A percentile compares a stretch with the other conserved stretches of the same genome.
phyloP scores from a whole-genome alignment of 2,113 vertebrate species.

The Alectura lathami region DNA sequence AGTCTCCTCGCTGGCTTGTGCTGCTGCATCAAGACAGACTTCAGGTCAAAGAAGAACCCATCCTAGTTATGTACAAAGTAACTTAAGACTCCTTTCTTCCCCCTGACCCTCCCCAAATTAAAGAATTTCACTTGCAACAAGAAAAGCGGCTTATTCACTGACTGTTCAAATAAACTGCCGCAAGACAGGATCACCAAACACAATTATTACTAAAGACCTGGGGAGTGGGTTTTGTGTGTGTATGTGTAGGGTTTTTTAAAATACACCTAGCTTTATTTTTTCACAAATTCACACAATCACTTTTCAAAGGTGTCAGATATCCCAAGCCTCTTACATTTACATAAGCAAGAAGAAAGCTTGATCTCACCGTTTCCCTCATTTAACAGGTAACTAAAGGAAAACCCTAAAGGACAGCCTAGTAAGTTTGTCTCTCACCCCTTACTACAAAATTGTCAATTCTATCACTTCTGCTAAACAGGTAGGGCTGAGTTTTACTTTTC shows the following conservation, averaged over 20 bases:
- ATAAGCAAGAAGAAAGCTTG: background rate
- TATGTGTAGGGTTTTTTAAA: background rate
- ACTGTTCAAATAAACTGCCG: background rate
- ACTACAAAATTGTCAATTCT: background rate
- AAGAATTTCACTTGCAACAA: slow-evolving; percentile 25
- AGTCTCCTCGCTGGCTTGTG: slow-evolving; percentile 91
- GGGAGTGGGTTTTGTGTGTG: background rate
- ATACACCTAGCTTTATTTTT: background rate
- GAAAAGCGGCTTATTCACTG: background rate
- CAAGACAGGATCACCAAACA: background rate
- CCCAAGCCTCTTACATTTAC: background rate
- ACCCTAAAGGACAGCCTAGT: background rate
- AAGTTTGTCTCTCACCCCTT: background rate
- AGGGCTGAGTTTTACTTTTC: background rate
- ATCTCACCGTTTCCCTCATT: background rate
- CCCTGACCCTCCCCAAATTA: slow-evolving; percentile 60
- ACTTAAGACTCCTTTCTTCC: slow-evolving; percentile 70
- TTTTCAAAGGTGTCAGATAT: background rate
- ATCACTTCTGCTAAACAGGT: background rate
- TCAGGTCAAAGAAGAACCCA: slow-evolving; percentile 80
- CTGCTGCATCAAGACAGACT: slow-evolving; percentile 89
- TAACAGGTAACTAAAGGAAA: background rate
- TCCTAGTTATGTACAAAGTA: slow-evolving; percentile 71
- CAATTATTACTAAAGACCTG: background rate
- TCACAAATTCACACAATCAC: background rate